Percentiles rank a stretch among this genome's conserved stretches.
These are phyloP conservation scores for Phataginus tricuspis DNA, from an alignment of 2,797 vertebrate species.

Conservation along the genomic window DNA sequence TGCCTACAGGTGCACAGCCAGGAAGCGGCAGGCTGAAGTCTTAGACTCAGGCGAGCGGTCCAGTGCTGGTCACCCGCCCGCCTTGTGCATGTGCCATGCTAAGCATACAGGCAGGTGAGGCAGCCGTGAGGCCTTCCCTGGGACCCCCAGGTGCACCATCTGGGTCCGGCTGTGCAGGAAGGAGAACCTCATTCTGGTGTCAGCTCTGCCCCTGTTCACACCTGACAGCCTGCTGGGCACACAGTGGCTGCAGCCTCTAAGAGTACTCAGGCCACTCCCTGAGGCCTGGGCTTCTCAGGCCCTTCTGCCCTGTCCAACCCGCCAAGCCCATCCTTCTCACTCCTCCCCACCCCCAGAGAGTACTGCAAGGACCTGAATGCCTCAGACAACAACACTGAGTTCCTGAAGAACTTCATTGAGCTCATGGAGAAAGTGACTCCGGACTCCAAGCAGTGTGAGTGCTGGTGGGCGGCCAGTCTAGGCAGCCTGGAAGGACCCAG, in stretches of 20 bases:
- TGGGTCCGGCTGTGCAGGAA: neutral
- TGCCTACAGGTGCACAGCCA: neutral
- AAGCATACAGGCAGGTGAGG: neutral
- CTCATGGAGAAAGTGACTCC: constrained; percentile 99
- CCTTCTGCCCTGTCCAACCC: neutral
- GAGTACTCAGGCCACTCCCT: neutral
- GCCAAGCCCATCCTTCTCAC: constrained; percentile 72
- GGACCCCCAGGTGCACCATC: neutral
- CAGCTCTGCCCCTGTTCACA: neutral
- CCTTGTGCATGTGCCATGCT: neutral
- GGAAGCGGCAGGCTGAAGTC: neutral
- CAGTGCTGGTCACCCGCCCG: neutral
- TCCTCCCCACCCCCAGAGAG: constrained; percentile 90
- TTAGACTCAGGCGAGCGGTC: neutral
- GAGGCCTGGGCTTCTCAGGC: constrained; percentile 19
- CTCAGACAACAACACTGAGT: constrained; percentile 98
- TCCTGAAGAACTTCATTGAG: constrained; percentile 98
- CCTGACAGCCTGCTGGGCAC: neutral
- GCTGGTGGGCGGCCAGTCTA: neutral
- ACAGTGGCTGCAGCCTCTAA: neutral
- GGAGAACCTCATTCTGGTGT: neutral
- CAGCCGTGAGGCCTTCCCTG: neutral
- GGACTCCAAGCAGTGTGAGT: constrained; percentile 99
- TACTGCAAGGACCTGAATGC: constrained; percentile 99
- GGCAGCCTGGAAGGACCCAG: neutral